Base-by-base conservation (phyloP, 2,113 vertebrate genomes). In the Mustela lutreola region DNA sequence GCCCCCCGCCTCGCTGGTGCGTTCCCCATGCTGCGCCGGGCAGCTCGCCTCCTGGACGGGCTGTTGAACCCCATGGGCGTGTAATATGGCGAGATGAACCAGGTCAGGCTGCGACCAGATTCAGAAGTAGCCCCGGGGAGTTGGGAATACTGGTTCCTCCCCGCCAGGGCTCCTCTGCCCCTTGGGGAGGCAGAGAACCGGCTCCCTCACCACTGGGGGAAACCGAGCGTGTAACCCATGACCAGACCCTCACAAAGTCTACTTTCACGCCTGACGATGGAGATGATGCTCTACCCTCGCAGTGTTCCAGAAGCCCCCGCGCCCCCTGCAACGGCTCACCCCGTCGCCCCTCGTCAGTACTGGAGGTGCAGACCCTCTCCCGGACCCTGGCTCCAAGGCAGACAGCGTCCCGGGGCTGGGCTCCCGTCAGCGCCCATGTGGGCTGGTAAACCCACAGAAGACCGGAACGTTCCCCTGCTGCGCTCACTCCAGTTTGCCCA, bases 1-100 rank as follows among this genome's bases (percentile, higher is more conserved):
- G 75, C 1, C 0, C 28, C 22, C 18, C 11, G 2, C 5, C 31
- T 84, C 28, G 11, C 45, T 56, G 36, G 33, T 12, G 53, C 5
- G 0, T 21, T 7, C 22, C 11, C 50, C 26, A 63, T 11, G 19
- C 28, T 31, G 3, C 42, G 6, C 7, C 53, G 31, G 10, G n/a
- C 1, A 12, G 48, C 39, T 83, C 3, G 11, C 4, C 11, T 31
- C 56, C 7, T 12, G 36, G 48, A n/a, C 18, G 36, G 58, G n/a
- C 31, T 63, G 1, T 33, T 73, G 31, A 16, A 33, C 19, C 36
- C 33, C 15, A 10, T 1, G 11, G 19, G 36, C 28, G 56, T 60
- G 42, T 31, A 26, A 31, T 11, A 48, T 6, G 22, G 2, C 36
- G 56, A 48, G 28, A 16, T 0, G 36, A 31, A 45, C 58, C 18